Percentiles rank a stretch among this genome's conserved stretches.
Conservation (phyloP, 2,113 vertebrate genomes). For the Toxostoma redivivum region DNA sequence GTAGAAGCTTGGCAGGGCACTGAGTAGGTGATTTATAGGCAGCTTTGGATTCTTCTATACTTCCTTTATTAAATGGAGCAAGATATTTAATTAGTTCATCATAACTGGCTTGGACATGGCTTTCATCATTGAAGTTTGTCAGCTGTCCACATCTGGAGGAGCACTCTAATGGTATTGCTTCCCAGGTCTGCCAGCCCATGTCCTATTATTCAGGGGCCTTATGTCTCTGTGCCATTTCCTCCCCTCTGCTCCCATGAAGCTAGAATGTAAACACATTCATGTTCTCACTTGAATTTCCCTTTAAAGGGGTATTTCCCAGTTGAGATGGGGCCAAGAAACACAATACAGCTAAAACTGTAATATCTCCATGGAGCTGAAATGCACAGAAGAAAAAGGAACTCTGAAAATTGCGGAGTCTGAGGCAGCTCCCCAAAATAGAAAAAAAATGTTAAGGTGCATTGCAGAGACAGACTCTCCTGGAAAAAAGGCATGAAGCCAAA, state of each 20-base stretch:
- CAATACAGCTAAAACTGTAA: neutral
- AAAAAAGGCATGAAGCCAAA: neutral
- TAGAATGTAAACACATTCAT: neutral
- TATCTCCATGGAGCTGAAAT: neutral
- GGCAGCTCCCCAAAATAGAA: neutral
- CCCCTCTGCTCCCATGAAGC: neutral
- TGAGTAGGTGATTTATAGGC: neutral
- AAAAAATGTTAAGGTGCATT: neutral
- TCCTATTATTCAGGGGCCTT: neutral
- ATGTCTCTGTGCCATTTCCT: neutral
- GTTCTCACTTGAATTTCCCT: neutral
- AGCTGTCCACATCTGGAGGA: neutral
- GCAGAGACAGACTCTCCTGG: neutral
- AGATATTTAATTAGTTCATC: constrained; percentile 13
- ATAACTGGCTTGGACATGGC: neutral
- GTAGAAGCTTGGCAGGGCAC: neutral
- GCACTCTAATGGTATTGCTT: neutral
- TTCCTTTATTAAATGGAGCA: neutral
- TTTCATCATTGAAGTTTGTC: neutral
- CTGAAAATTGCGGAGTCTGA: neutral
- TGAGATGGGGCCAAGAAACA: neutral
- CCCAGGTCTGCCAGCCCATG: neutral
- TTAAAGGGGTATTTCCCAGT: neutral
- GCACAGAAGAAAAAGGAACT: neutral
- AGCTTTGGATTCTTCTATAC: neutral